These are phyloP conservation scores for Mastomys coucha DNA, from an alignment of 2,113 vertebrate species.

Conservation along the genomic window DNA sequence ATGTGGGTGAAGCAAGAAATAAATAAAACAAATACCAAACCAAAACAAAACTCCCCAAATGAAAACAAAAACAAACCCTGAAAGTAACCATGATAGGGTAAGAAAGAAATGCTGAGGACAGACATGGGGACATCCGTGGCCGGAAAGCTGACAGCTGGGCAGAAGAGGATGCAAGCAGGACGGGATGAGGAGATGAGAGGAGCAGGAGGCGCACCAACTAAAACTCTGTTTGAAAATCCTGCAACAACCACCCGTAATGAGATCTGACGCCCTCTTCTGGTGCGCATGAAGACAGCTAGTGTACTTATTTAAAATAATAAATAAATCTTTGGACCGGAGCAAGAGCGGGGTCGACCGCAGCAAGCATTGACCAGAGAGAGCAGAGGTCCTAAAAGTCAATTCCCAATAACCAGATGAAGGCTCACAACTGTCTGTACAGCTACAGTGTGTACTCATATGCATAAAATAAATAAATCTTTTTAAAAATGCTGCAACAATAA, in stretches of 20 bases:
- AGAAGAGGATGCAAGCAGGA: not conserved
- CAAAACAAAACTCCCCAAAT: not conserved
- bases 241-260: too few species aligned
- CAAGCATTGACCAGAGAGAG: too few species aligned
- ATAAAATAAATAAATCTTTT: too few species aligned
- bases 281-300: too few species aligned
- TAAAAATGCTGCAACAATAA: not conserved
- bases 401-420: too few species aligned
- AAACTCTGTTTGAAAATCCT: not conserved
- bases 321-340: too few species aligned
- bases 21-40: not conserved
- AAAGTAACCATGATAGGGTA: not conserved
- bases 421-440: too few species aligned
- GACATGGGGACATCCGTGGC: not conserved
- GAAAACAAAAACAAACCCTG: not conserved
- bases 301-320: too few species aligned
- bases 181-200: not conserved
- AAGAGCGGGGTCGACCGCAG: too few species aligned
- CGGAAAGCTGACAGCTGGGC: not conserved
- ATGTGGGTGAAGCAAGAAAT: not conserved
- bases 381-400: too few species aligned
- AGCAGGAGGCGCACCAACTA: not conserved
- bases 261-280: too few species aligned
- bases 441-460: too few species aligned
- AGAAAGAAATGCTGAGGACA: not conserved